A percentile compares a stretch with the other conserved stretches of the same genome.
phyloP scores from a whole-genome alignment of 23 tunicate species.

The Ciona savignyi region DNA sequence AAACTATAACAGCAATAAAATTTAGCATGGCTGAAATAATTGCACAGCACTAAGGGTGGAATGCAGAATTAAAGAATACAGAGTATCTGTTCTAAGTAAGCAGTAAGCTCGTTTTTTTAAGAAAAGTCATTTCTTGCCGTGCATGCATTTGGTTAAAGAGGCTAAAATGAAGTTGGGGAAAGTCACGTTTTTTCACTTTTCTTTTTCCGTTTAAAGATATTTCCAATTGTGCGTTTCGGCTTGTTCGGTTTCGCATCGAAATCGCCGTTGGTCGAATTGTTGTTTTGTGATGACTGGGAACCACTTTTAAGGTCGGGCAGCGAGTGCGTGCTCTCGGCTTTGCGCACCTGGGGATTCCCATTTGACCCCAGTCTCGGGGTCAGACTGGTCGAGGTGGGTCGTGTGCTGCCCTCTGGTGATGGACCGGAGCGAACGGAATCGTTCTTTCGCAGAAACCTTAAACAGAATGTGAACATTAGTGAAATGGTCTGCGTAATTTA shows the following conservation, averaged over 20 bases:
- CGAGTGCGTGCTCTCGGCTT: not conserved
- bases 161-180: too few relatives aligned
- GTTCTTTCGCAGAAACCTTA: not conserved
- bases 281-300: not conserved
- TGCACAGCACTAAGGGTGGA: too few relatives aligned
- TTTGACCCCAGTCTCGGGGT: not conserved
- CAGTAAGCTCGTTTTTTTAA: too few relatives aligned
- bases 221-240: not conserved
- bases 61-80: too few relatives aligned
- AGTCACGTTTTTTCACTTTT: not conserved
- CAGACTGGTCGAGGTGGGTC: not conserved
- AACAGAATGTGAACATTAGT: too few relatives aligned
- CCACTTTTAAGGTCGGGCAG: not conserved
- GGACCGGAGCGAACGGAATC: not conserved
- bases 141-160: too few relatives aligned
- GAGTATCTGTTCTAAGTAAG: too few relatives aligned
- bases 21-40: too few relatives aligned
- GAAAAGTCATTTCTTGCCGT: too few relatives aligned
- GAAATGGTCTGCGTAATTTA: too few relatives aligned
- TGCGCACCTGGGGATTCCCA: not conserved
- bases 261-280: not conserved
- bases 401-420: not conserved
- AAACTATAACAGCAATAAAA: too few relatives aligned
- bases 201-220: not conserved
- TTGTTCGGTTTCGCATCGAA: not conserved